Conservation (phyloP, 2,888 invertebrate genomes). For the Ferdinandea cuprea region DNA sequence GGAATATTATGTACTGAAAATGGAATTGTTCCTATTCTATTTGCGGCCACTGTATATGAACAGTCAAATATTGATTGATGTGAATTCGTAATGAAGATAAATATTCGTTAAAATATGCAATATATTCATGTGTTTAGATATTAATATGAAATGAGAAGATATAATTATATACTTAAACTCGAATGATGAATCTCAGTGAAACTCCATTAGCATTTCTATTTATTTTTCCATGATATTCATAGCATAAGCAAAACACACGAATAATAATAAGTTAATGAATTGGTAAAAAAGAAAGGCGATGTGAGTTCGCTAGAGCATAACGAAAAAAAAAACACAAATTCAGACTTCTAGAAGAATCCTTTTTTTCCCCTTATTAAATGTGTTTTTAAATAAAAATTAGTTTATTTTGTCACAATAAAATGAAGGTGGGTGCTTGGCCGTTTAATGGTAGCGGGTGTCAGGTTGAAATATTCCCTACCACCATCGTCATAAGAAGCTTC, state of each 20-base stretch:
- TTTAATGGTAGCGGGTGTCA: too few species aligned
- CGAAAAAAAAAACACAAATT: neutral
- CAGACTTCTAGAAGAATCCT: neutral
- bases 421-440: too few species aligned
- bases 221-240: conserved; percentile 2
- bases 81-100: too few species aligned
- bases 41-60: too few species aligned
- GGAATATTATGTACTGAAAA: too few species aligned
- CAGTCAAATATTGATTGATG: too few species aligned
- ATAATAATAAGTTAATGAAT: conserved; percentile 18
- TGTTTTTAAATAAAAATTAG: neutral
- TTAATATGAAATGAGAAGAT: conserved; percentile 3
- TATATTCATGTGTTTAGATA: neutral
- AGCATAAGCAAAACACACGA: neutral
- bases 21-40: too few species aligned
- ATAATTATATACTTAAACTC: neutral
- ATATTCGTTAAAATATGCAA: too few species aligned
- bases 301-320: conserved; percentile 23
- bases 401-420: neutral
- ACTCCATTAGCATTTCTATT: conserved; percentile 10
- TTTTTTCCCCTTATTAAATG: neutral
- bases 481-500: too few species aligned
- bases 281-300: conserved; percentile 32
- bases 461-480: too few species aligned
- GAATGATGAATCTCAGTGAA: conserved; percentile 8